Evolutionary conservation across 2,113 vertebrate genomes (phyloP).

Genomic region (Falco punctatus): DNA sequence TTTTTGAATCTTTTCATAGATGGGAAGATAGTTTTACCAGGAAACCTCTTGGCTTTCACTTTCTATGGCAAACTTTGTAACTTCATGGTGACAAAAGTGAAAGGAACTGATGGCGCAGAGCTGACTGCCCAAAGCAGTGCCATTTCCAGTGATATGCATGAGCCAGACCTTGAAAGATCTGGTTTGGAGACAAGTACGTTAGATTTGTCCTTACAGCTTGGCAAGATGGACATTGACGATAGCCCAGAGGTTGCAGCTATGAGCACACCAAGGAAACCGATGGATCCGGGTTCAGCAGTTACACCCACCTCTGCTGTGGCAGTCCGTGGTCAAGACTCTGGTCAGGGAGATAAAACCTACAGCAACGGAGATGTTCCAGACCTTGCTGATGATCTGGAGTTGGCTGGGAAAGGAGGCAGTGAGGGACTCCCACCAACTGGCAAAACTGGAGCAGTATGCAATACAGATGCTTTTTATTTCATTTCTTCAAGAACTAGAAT

Average conservation of each 20-base stretch:
- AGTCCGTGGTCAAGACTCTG: not conserved
- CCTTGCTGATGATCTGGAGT: not conserved
- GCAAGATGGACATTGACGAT: conserved; percentile 76
- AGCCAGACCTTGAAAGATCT: conserved; percentile 25
- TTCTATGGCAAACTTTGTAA: conserved; percentile 87
- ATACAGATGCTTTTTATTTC: conserved; percentile 84
- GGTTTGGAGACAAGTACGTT: conserved; percentile 54
- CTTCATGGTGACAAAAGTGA: conserved; percentile 78
- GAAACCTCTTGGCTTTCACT: conserved; percentile 81
- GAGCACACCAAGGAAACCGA: conserved; percentile 73
- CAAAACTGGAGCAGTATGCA: conserved; percentile 48
- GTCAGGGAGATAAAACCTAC: not conserved
- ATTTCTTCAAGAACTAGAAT: conserved; percentile 83
- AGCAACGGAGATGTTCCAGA: not conserved
- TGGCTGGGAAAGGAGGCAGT: not conserved
- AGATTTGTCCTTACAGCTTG: conserved; percentile 83
- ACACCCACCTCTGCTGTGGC: not conserved
- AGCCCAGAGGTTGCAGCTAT: not conserved
- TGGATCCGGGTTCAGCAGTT: not conserved
- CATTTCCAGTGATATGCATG: not conserved
- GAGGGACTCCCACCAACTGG: not conserved
- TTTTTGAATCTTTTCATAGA: conserved; percentile 68
- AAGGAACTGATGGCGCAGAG: conserved; percentile 82
- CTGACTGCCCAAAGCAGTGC: conserved; percentile 22
- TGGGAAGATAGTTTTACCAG: conserved; percentile 86